Base-by-base conservation (phyloP, 1,140 invertebrate genomes). In the Chrysomallon squamiferum region DNA sequence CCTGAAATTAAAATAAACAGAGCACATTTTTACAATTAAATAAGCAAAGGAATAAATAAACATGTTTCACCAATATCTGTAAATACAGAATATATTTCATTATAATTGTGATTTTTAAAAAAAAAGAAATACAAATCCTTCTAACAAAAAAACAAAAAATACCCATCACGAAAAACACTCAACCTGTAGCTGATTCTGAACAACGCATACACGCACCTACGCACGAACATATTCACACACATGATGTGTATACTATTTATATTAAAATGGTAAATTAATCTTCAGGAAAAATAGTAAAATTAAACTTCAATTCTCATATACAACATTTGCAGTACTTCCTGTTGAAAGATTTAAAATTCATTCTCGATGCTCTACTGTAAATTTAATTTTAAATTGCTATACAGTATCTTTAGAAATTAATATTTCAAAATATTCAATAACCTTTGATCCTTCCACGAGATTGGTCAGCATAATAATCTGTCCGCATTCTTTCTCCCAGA, bases 381-480 rank as follows among this genome's bases (percentile, higher is more conserved):
- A 59, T 4, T 5, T 33, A 20, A 32, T n/a, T 33, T 22, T 1
- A 18, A 20, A 15, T 15, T 41, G n/a, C 7, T 11, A 15, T 3
- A 29, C 6, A 58, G 0, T 11, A 27, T 33, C 32, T 20, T 11
- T 35, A 25, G 3, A 22, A 20, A 20, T 0, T 47, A 47, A 47
- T 41, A 49, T 35, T 7, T 35, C 4, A 1, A 15, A 1, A 33
- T 22, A 18, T 43, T 52, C 29, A 59, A 15, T 1, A 73, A 81
- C 82, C 71, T 72, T 73, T 18, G 66, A 61, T 27, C 68, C 66
- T 66, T 84, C 82, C n/a, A 75, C 59, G 20, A 80, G 68, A 60
- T 79, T 74, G 13, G 83, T 80, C 20, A 81, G 41, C 80, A 83
- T 84, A 7, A 85, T 72, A 56, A 85, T 80, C 30, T 58, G 68